Base-by-base conservation (phyloP, 2,888 invertebrate genomes). In the Amphipoea lucens region DNA sequence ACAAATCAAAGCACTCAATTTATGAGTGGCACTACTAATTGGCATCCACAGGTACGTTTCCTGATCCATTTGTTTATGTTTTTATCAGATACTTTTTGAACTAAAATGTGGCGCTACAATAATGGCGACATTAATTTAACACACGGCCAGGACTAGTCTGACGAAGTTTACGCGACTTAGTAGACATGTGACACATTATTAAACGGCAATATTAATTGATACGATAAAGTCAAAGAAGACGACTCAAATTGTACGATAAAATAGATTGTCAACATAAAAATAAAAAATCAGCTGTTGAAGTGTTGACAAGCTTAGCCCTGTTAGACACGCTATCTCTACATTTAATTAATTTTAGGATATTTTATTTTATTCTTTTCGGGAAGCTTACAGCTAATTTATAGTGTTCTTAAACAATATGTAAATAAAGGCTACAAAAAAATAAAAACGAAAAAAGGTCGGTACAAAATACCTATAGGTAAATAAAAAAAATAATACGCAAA, bases 231-330 rank as follows among this genome's bases (percentile, higher is more conserved):
- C 57, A 72, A 62, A 20, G 14, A 79, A 82, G 14, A 5, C 23
- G 2, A 23, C 17, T 29, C 40, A 54, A 40, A 77, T 60, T 36
- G 17, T 54, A 40, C 17, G 80, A 80, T 80, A 83, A 51, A 54
- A 83, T 83, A 62, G 29, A 78, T 68, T 57, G 40, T 45, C 36
- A 66, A 42, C 29, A 42, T 68, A n/a, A 17, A 62, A 83, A 80
- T 54, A 62, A n/a, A 17, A 62, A 83, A 80, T 54, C 67, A 77
- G 36, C 14, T 62, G 67, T 62, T 67, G 36, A 77, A 23, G 36
- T 62, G 7, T 54, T 80, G 36, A 62, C 60, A 45, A 45, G 75
- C 12, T 23, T 42, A 45, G 40, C 4, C 40, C 40, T 40, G 3
- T 40, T 51, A 29, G 12, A 51, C 12, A 48, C 20, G 29, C 48